Evolutionary conservation across 2,888 invertebrate genomes (phyloP).

Genomic region (Pemphredon lugubris): DNA sequence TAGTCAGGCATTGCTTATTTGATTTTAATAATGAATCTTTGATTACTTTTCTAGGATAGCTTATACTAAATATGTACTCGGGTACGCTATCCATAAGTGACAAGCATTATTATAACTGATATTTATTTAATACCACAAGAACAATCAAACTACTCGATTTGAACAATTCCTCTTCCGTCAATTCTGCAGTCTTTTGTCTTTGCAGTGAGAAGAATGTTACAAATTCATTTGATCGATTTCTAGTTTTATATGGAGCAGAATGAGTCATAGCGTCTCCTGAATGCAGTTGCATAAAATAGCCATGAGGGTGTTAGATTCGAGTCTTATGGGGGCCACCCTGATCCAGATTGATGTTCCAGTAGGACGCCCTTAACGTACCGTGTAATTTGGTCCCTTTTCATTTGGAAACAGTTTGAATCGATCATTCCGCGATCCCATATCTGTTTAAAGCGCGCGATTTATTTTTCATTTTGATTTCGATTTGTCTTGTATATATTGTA

Average conservation of each 20-base stretch:
- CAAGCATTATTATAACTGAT: too few relatives aligned
- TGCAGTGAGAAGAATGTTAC: neutral
- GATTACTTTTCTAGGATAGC: too few relatives aligned
- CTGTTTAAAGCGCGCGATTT: neutral
- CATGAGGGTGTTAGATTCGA: slow-evolving; percentile 41
- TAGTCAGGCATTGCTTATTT: too few relatives aligned
- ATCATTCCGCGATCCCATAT: slow-evolving; percentile 40
- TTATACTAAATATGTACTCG: too few relatives aligned
- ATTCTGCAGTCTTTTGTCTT: too few relatives aligned
- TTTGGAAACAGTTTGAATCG: slow-evolving; percentile 44
- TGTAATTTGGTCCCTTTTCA: slow-evolving; percentile 64
- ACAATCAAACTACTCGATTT: too few relatives aligned
- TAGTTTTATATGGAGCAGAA: slow-evolving; percentile 14
- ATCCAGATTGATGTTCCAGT: slow-evolving; percentile 72
- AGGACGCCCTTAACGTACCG: slow-evolving; percentile 63
- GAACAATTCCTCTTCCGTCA: too few relatives aligned
- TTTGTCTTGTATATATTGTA: too few relatives aligned
- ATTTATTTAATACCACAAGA: too few relatives aligned
- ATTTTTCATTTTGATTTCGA: slow-evolving; percentile 20
- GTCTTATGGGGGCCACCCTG: slow-evolving; percentile 53
- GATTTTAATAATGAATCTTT: too few relatives aligned
- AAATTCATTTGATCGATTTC: slow-evolving; percentile 46
- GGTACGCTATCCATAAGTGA: too few relatives aligned
- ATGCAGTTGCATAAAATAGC: slow-evolving; percentile 63
- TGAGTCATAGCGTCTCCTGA: slow-evolving; percentile 54